These are phyloP conservation scores for Papilio dardanus DNA, from an alignment of 1,140 invertebrate species.

Conservation along the genomic window DNA sequence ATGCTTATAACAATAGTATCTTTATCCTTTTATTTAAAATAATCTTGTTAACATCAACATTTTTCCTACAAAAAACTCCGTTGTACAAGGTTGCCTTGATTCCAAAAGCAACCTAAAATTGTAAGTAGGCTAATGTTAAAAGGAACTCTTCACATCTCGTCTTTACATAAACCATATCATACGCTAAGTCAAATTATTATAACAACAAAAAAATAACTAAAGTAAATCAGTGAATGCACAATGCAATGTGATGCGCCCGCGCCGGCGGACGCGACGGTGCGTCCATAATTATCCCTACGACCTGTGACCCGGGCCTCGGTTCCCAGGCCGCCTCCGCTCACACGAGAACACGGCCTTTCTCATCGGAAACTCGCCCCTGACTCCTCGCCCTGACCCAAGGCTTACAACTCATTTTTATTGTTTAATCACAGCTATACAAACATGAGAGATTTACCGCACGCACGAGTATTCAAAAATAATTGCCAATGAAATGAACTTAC, in stretches of 20 bases:
- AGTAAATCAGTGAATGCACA: conserved; percentile 45
- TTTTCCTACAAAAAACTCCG: no score
- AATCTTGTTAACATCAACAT: no score
- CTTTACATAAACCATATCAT: no score
- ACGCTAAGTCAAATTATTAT: not conserved
- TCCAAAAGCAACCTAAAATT: no score
- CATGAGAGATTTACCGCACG: not conserved
- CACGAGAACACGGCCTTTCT: conserved; percentile 73
- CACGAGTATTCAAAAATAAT: not conserved
- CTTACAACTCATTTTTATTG: conserved; percentile 27
- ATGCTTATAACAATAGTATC: conserved; percentile 35
- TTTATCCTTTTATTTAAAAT: not conserved
- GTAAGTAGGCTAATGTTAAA: no score
- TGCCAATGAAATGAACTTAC: not conserved
- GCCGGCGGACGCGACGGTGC: conserved; percentile 48
- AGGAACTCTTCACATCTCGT: no score
- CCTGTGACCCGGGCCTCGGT: conserved; percentile 66
- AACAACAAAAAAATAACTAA: not conserved
- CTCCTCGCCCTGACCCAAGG: conserved; percentile 12
- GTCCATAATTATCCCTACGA: conserved; percentile 69
- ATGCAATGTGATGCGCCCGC: conserved; percentile 53
- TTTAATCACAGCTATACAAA: conserved; percentile 13
- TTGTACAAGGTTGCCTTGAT: no score
- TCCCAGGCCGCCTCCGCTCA: conserved; percentile 71
- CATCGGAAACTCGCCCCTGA: conserved; percentile 58